A percentile compares a stretch with the other conserved stretches of the same genome.
These are phyloP conservation scores for Acanthosoma haemorrhoidale DNA, from an alignment of 2,888 invertebrate genomes.

Conservation along the genomic window DNA sequence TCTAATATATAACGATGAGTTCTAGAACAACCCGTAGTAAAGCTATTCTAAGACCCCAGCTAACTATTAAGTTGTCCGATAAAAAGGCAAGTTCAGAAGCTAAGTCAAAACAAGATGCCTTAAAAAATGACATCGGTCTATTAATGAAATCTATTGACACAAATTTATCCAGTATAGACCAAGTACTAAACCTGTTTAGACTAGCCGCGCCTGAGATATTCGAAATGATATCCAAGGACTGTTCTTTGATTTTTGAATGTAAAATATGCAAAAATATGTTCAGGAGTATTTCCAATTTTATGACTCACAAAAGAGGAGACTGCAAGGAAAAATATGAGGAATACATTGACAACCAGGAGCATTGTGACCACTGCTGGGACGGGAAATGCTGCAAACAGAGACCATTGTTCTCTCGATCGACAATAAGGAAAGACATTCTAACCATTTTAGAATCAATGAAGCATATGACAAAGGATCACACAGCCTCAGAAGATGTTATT, in stretches of 20 bases:
- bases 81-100: neutral
- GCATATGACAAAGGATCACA: neutral
- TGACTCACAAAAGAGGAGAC: slow-evolving; percentile 81
- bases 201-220: slow-evolving; percentile 55
- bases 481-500: neutral
- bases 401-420: neutral
- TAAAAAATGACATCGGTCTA: slow-evolving; percentile 47
- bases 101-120: neutral
- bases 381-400: neutral
- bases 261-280: slow-evolving; percentile 80
- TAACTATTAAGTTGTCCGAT: neutral
- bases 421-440: neutral
- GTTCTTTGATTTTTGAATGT: slow-evolving; percentile 85
- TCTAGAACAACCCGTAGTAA: neutral
- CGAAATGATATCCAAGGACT: slow-evolving; percentile 70
- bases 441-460: neutral
- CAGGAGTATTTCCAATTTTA: slow-evolving; percentile 78
- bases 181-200: slow-evolving; percentile 54
- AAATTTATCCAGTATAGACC: slow-evolving; percentile 62
- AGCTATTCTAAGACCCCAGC: neutral
- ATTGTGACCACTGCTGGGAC: neutral
- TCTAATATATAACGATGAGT: neutral
- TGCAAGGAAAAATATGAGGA: slow-evolving; percentile 49
- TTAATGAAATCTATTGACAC: slow-evolving; percentile 60
- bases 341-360: slow-evolving; percentile 25